These are phyloP conservation scores for Calameuta pallipes DNA, from an alignment of 2,888 invertebrate genomes.

Conservation along the genomic window DNA sequence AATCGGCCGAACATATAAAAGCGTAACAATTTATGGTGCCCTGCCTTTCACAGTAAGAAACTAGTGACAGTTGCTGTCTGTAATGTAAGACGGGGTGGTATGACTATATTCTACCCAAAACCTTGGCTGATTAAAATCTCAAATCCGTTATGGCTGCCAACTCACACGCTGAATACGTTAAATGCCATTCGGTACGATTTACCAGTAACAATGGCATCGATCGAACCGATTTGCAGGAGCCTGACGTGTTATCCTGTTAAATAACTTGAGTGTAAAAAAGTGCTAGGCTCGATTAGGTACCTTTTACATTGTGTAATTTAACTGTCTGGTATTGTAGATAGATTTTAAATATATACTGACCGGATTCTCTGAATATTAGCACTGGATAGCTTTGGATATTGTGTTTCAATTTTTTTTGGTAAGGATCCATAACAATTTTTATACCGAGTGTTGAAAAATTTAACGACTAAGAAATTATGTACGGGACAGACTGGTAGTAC, in stretches of 20 bases:
- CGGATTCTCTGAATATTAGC: neutral
- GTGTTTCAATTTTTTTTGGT: neutral
- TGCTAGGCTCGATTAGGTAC: neutral
- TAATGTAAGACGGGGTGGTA: neutral
- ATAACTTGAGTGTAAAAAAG: slow-evolving; percentile 3
- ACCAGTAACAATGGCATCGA: neutral
- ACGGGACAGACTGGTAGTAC: neutral
- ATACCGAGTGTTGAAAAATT: neutral
- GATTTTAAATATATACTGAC: neutral
- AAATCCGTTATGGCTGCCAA: slow-evolving; percentile 5
- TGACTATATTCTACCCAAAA: slow-evolving; percentile 25
- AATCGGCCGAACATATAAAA: slow-evolving; percentile 33
- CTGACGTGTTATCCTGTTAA: neutral
- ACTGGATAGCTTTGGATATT: neutral
- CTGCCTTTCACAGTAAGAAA: slow-evolving; percentile 40
- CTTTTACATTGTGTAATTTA: neutral
- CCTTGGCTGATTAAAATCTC: slow-evolving; percentile 25
- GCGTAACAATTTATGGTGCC: slow-evolving; percentile 32
- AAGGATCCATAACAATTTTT: neutral
- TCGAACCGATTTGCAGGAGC: slow-evolving; percentile 5
- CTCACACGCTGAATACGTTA: neutral
- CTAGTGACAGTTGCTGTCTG: slow-evolving; percentile 28
- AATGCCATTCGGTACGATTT: slow-evolving; percentile 2
- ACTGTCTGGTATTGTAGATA: neutral
- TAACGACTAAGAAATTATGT: neutral